Percentiles rank a stretch among this genome's conserved stretches.
Evolutionary conservation across 2,113 vertebrate species (phyloP).

Genomic region (Mus musculus): GRCm39 chr3:117552001-117552500

Average conservation of each 20-base stretch:
- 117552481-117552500: neutral
- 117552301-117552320: neutral
- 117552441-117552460: neutral
- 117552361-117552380: neutral
- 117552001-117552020: neutral
- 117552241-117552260: neutral
- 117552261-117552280: neutral
- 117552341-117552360: neutral
- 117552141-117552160: too few relatives aligned
- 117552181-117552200: too few relatives aligned
- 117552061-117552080: too few relatives aligned
- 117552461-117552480: neutral
- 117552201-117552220: neutral
- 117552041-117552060: neutral
- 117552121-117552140: too few relatives aligned
- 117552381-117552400: neutral
- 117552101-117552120: too few relatives aligned
- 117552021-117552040: neutral
- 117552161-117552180: too few relatives aligned
- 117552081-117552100: too few relatives aligned
- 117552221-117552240: neutral
- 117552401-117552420: slow-evolving; percentile 12
- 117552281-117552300: neutral
- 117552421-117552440: neutral
- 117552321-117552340: neutral